Percentiles rank a stretch among this genome's conserved stretches.
phyloP scores from a whole-genome alignment of 2,888 invertebrate genomes.

The Agrotis clavis region DNA sequence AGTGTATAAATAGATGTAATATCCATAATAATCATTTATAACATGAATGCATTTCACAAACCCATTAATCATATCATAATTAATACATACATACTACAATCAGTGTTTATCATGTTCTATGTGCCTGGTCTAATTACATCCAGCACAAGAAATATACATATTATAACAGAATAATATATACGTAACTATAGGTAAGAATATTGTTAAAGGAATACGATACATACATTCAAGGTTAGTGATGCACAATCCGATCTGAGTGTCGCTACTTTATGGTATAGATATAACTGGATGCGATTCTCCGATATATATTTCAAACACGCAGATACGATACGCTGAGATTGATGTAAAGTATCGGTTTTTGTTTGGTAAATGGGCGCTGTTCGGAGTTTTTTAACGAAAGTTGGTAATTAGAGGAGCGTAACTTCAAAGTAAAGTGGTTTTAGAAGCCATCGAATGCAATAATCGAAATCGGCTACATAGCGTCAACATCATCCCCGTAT shows the following conservation, averaged over 20 bases:
- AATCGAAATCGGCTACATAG: too few relatives aligned
- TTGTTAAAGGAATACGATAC: constrained; percentile 30
- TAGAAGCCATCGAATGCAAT: too few relatives aligned
- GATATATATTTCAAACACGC: not conserved
- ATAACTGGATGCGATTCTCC: not conserved
- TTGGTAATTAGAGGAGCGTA: too few relatives aligned
- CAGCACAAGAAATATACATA: not conserved
- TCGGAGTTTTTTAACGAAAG: too few relatives aligned
- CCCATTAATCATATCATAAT: constrained; percentile 3
- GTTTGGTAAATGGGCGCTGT: too few relatives aligned
- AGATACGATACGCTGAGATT: not conserved
- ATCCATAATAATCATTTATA: not conserved
- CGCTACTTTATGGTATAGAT: not conserved
- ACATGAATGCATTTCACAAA: constrained; percentile 13
- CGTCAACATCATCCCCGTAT: too few relatives aligned
- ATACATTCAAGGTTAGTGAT: constrained; percentile 1
- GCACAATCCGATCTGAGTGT: not conserved
- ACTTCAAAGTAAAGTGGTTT: too few relatives aligned
- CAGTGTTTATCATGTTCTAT: constrained; percentile 2
- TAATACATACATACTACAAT: constrained; percentile 9
- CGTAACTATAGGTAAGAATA: not conserved
- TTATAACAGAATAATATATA: too few relatives aligned
- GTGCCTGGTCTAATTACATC: constrained; percentile 12
- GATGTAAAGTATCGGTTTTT: not conserved
- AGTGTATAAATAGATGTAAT: not conserved